A percentile compares a stretch with the other conserved stretches of the same genome.
Conservation (phyloP, 2,113 vertebrate species). For the Meles meles region DNA sequence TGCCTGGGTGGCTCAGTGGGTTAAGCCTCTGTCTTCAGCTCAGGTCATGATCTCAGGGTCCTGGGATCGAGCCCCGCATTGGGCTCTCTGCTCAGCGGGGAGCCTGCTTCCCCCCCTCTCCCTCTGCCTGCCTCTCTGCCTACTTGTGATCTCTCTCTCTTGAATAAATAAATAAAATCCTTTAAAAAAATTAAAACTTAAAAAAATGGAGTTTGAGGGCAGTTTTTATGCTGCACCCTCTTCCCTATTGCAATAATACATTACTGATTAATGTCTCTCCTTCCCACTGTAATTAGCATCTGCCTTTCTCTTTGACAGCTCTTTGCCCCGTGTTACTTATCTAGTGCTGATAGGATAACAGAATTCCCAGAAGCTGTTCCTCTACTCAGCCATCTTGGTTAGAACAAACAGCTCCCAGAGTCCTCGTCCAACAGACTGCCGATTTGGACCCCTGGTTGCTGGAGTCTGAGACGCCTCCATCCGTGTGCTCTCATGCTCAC, state of each 20-base stretch:
- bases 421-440: background rate
- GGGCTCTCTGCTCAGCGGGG: too few relatives aligned
- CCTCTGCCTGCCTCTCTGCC: too few relatives aligned
- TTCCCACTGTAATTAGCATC: background rate
- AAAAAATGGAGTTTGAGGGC: background rate
- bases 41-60: too few relatives aligned
- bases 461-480: background rate
- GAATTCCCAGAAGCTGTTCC: background rate
- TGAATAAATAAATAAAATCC: too few relatives aligned
- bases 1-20: too few relatives aligned
- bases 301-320: background rate
- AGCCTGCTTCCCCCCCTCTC: too few relatives aligned
- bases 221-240: background rate
- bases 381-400: background rate
- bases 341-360: background rate
- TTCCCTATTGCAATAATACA: background rate
- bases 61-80: too few relatives aligned
- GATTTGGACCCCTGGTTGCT: background rate
- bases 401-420: background rate
- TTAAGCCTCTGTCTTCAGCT: too few relatives aligned
- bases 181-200: too few relatives aligned
- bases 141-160: too few relatives aligned
- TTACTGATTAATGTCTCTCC: background rate
- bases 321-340: background rate
- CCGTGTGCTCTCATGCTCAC: background rate